A percentile compares a stretch with the other conserved stretches of the same genome.
Conservation (phyloP, 1,140 invertebrate genomes). For the Philotrypesis tridentata region DNA sequence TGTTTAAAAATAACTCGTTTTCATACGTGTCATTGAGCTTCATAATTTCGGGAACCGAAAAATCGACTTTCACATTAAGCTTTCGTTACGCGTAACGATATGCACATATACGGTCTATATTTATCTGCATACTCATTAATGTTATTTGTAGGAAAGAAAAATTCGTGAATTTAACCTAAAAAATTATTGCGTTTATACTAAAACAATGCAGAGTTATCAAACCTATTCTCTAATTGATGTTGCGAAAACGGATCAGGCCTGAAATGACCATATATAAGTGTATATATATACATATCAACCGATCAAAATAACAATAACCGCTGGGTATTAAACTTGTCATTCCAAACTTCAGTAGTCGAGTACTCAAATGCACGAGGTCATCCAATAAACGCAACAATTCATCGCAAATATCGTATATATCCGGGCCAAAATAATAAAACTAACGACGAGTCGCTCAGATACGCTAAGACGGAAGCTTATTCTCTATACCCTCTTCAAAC, state of each 20-base stretch:
- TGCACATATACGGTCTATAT: not conserved
- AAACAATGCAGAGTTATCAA: no score
- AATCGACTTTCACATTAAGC: not conserved
- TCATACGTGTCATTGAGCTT: not conserved
- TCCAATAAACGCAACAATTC: not conserved
- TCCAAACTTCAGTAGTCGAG: not conserved
- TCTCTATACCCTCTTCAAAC: not conserved
- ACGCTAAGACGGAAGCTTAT: not conserved
- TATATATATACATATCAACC: not conserved
- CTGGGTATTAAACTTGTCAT: not conserved
- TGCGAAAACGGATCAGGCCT: no score
- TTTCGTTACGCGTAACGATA: no score
- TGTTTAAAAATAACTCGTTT: not conserved
- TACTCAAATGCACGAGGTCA: not conserved
- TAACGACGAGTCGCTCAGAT: not conserved
- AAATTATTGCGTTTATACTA: no score
- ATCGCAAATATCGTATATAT: not conserved
- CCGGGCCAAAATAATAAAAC: not conserved
- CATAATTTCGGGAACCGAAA: not conserved
- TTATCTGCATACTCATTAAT: no score
- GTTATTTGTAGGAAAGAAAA: no score
- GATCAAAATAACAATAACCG: not conserved
- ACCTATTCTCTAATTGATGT: no score
- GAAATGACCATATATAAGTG: no score
- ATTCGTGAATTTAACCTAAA: no score